Base-by-base conservation (phyloP, 1,140 invertebrate species). In the Hylaeus volcanicus region DNA sequence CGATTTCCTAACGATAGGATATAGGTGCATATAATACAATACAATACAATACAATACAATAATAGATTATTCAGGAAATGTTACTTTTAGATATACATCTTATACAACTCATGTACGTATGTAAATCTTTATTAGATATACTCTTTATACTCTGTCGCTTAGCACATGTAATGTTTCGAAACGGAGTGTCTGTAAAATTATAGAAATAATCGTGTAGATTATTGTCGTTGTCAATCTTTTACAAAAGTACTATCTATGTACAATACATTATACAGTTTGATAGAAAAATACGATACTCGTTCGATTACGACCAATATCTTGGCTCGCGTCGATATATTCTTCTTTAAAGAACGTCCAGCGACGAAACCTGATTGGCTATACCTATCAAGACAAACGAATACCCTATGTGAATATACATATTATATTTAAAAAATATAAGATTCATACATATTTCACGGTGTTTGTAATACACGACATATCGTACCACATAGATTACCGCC, bases 401-500 rank as follows among this genome's bases (percentile, higher is more conserved):
- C 26, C 15, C 43, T 3, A 26, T 51, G 45, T 63, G 69, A 14
- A 79, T 74, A 43, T 60, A 53, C 43, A 56, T 53, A 72, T 74
- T 5, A 53, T 77, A 58, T 51, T 51, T 51, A 26, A 26, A 26
- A 26, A 26, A 26, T 26, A 26, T 26, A 26, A 26, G 26, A 26
- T 26, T 26, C 26, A 26, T 26, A 26, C 51, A 9, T 51, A 51
- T 51, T 9, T 11, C 51, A 51, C 45, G 45, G 9, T 8, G 60
- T 65, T 81, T 63, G 65, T 9, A 63, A 68, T 76, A 41, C 56
- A 9, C 37, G 15, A 63, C 39, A 58, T 56, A n/a, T 81, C 76
- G 82, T 82, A 93, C 97, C 97, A 92, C 97, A 98, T 43, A 97
- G 92, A 93, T 98, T 98, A 43, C 90, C 94, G 4, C 96, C 97